A percentile compares a stretch with the other conserved stretches of the same genome.
Conservation (phyloP, 2,888 invertebrate species). For the Ormia ochracea region DNA sequence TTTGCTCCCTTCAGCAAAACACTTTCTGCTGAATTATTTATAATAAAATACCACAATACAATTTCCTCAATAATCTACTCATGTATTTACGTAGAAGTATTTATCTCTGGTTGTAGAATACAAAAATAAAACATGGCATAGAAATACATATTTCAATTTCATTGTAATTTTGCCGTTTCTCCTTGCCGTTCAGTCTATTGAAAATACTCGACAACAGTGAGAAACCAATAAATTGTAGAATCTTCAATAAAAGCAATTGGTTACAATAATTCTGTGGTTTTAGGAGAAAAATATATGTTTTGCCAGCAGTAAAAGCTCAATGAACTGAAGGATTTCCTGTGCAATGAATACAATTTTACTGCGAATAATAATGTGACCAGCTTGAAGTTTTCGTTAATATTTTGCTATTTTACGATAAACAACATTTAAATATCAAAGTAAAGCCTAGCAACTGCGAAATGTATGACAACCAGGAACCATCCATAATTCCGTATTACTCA, state of each 20-base stretch:
- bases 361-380: slow-evolving; percentile 2
- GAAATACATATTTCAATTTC: not conserved
- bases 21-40: slow-evolving; percentile 5
- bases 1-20: not conserved
- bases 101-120: too few relatives aligned
- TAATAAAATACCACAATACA: slow-evolving; percentile 51
- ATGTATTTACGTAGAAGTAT: too few relatives aligned
- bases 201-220: not conserved
- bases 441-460: too few relatives aligned
- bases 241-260: slow-evolving; percentile 36
- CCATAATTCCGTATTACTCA: too few relatives aligned
- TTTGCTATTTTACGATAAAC: too few relatives aligned
- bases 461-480: too few relatives aligned
- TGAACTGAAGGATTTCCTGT: slow-evolving; percentile 32
- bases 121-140: not conserved
- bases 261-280: slow-evolving; percentile 23
- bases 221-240: not conserved
- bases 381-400: too few relatives aligned
- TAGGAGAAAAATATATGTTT: slow-evolving; percentile 21
- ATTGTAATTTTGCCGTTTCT: slow-evolving; percentile 14
- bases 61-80: slow-evolving; percentile 39
- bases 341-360: slow-evolving; percentile 18
- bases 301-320: slow-evolving; percentile 28
- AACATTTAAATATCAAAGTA: too few relatives aligned
- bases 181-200: not conserved